phyloP scores from a whole-genome alignment of 1,140 invertebrate species.

The Neodiprion virginianus region DNA sequence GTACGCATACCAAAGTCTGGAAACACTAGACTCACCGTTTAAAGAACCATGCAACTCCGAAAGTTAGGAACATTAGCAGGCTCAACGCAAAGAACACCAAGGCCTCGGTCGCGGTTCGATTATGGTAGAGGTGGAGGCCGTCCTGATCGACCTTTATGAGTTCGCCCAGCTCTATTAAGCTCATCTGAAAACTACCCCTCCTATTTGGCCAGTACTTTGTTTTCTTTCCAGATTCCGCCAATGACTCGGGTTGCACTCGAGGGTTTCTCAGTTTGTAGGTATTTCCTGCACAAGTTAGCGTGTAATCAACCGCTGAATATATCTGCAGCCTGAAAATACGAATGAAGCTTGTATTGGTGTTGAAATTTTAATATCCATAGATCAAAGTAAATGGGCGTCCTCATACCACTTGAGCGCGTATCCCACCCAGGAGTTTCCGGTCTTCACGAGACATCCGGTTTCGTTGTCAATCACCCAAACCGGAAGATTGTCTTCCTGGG shows the following conservation, averaged over 20 bases:
- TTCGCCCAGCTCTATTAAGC: slow-evolving; percentile 7
- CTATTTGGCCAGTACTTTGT: neutral
- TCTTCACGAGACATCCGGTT: slow-evolving; percentile 3
- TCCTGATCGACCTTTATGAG: slow-evolving; percentile 10
- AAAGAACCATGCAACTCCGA: slow-evolving; percentile 11
- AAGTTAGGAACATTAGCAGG: slow-evolving; percentile 6
- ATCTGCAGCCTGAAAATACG: slow-evolving; percentile 7
- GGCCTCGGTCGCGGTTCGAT: slow-evolving; percentile 4
- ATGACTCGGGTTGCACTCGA: neutral
- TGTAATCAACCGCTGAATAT: slow-evolving; percentile 7
- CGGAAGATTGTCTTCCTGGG: slow-evolving; percentile 8
- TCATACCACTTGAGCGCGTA: slow-evolving; percentile 1
- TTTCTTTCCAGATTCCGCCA: neutral
- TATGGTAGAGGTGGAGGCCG: slow-evolving; percentile 9
- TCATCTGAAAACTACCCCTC: slow-evolving; percentile 11
- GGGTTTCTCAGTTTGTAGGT: slow-evolving; percentile 2
- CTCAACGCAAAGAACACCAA: slow-evolving; percentile 9
- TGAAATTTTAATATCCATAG: neutral
- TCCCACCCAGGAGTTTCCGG: slow-evolving; percentile 12
- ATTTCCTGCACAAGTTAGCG: neutral
- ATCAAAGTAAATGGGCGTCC: neutral
- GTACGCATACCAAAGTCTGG: no score
- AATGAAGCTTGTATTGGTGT: neutral
- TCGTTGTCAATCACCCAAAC: slow-evolving; percentile 12
- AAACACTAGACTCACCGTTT: neutral